A percentile compares a stretch with the other conserved stretches of the same genome.
These are phyloP conservation scores for Avahi laniger DNA, from an alignment of 2,797 vertebrate species.

Conservation along the genomic window DNA sequence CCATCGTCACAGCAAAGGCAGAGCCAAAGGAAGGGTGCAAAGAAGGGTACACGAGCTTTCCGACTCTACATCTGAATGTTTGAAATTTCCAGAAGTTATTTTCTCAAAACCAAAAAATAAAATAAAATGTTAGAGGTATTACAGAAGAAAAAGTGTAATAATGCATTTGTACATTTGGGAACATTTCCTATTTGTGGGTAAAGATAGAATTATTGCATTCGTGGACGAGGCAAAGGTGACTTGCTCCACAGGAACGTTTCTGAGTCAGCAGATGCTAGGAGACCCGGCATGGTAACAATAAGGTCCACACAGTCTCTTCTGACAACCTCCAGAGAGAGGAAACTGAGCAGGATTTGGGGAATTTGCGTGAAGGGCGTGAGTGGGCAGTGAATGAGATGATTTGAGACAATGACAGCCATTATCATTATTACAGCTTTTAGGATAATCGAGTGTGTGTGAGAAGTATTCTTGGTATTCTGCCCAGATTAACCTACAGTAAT, in stretches of 20 bases:
- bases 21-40: no score
- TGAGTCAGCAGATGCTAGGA: not conserved
- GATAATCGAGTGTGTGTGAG: fast-evolving
- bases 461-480: not conserved
- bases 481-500: not conserved
- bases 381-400: not conserved
- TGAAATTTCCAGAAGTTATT: not conserved
- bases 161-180: not conserved
- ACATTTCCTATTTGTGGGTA: not conserved
- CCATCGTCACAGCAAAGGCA: no score
- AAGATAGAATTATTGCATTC: not conserved
- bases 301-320: not conserved
- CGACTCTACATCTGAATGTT: no score
- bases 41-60: no score
- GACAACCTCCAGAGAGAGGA: not conserved
- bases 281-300: not conserved
- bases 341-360: not conserved
- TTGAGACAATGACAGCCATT: not conserved
- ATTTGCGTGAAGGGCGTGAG: not conserved
- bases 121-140: not conserved
- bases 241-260: not conserved
- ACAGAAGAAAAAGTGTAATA: not conserved
- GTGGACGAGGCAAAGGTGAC: not conserved
- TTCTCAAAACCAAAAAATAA: not conserved
- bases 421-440: not conserved